These are phyloP conservation scores for Hecatera dysodea DNA, from an alignment of 2,888 invertebrate species.

Conservation along the genomic window DNA sequence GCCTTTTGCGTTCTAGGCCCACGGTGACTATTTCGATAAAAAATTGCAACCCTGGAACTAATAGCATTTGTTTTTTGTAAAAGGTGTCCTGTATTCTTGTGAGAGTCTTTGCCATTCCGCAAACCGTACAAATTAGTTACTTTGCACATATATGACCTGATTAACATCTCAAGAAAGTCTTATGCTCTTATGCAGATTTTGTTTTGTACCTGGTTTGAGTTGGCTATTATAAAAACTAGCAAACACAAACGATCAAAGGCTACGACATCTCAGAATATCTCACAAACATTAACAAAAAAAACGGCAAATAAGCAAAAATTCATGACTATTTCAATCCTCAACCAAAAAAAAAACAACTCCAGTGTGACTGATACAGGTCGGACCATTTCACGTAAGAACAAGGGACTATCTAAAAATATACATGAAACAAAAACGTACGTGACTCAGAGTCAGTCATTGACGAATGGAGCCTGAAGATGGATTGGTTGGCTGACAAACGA, in stretches of 20 bases:
- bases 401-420: constrained; percentile 33
- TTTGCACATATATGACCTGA: background rate
- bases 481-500: constrained; percentile 82
- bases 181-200: background rate
- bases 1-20: no score
- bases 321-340: constrained; percentile 11
- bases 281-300: constrained; percentile 35
- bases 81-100: background rate
- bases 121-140: constrained; percentile 12
- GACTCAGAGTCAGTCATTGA: constrained; percentile 70
- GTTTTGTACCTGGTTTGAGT: background rate
- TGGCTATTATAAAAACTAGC: no score
- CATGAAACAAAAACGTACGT: constrained; percentile 62
- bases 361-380: constrained; percentile 22
- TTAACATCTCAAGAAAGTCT: background rate
- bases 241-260: background rate
- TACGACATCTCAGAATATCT: background rate
- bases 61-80: constrained; percentile 23
- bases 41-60: no score
- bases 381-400: constrained; percentile 18
- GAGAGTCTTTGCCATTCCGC: background rate
- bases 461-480: constrained; percentile 82
- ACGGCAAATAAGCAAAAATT: background rate
- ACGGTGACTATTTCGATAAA: no score
- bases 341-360: constrained; percentile 28